Evolutionary conservation across 2,113 vertebrate genomes (phyloP), one percentile per base, ranked within the genome.

Genomic region (Halcyon senegalensis): DNA sequence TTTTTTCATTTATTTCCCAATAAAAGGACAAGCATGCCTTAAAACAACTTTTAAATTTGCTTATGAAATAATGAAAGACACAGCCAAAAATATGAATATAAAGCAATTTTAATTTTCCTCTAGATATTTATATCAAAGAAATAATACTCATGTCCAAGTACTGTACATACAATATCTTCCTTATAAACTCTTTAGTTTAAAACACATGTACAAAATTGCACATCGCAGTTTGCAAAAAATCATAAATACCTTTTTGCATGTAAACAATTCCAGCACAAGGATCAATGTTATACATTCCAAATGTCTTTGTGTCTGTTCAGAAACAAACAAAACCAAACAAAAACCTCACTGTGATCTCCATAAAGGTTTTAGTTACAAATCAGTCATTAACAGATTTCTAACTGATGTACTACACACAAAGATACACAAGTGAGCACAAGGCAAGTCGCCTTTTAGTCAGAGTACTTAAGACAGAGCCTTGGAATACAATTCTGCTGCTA

Each of bases 131-230:
- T 97, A 97, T 97, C 94, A 97, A 97, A 97, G 96, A 96, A 97
- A 89, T 93, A 96, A 97, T 97, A 97, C 91, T 94, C 93, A 91
- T 92, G 92, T 96, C 94, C 96, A 97, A 96, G 95, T 96, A 95
- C 53, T 97, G 90, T 96, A 97, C 96, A 97, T 96, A 97, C 96
- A 96, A 90, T 96, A 96, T 97, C 89, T 94, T 96, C 70, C 92
- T 96, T 97, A 97, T 96, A 97, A 97, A 97, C 96, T 93, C 90
- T 96, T 93, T 93, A 95, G 87, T 96, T 97, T 97, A 97, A 96
- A 97, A 97, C 96, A 97, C 97, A 77, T 95, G 87, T 97, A 97
- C 97, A 97, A 97, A 97, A 97, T 97, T 96, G 96, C 96, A 97
- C 97, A 94, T 93, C 89, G 95, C 90, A 91, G 94, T 95, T 97